Percentiles rank a stretch among this genome's conserved stretches.
phyloP scores from a whole-genome alignment of 1,140 invertebrate species.

The Rhagoletis pomonella region DNA sequence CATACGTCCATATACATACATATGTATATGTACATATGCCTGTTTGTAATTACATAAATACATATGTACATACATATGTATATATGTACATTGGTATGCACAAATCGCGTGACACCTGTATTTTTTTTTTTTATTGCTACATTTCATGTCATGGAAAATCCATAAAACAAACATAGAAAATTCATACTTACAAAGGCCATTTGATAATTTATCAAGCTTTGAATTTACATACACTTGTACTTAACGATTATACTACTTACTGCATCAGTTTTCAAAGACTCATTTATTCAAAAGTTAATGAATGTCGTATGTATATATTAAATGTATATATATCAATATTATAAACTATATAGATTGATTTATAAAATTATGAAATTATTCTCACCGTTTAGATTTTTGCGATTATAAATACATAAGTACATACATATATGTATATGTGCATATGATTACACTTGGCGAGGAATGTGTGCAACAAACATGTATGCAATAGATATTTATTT shows the following conservation, averaged over 20 bases:
- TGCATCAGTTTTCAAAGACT: no score
- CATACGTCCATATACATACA: no score
- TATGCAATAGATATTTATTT: not conserved
- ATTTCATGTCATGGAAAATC: not conserved
- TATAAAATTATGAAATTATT: no score
- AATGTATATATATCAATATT: no score
- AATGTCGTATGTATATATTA: no score
- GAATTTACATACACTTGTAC: not conserved
- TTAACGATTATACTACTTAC: no score
- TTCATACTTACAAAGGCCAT: not conserved
- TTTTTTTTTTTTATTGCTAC: not conserved
- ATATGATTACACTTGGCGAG: not conserved
- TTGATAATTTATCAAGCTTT: not conserved
- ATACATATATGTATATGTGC: no score
- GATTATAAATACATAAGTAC: no score
- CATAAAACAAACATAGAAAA: not conserved
- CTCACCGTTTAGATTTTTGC: no score
- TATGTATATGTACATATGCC: not conserved
- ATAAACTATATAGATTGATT: no score
- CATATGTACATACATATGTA: not conserved
- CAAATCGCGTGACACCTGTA: conserved; percentile 3
- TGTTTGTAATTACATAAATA: no score
- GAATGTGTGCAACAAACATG: not conserved
- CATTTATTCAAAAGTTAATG: no score
- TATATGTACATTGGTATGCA: not conserved